These are phyloP conservation scores for Polypedilum vanderplanki DNA, from an alignment of 1,140 invertebrate species.

Conservation along the genomic window DNA sequence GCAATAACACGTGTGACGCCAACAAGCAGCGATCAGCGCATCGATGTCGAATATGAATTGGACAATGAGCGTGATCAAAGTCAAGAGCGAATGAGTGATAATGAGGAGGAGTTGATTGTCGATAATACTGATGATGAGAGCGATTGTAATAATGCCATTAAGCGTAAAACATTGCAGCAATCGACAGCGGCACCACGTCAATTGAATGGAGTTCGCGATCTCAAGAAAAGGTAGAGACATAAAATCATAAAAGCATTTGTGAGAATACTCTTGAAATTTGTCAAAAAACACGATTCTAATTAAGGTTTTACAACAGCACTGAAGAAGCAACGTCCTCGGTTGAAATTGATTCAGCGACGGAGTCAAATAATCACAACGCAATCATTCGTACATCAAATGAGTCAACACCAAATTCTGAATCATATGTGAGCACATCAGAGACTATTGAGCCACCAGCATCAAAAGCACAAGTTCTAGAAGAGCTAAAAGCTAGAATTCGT, in stretches of 20 bases:
- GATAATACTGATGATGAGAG: constrained; percentile 29
- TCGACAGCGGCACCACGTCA: neutral
- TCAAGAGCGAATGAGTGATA: constrained; percentile 28
- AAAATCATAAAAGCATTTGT: neutral
- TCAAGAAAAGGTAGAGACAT: constrained; percentile 30
- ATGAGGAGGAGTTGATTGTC: constrained; percentile 31
- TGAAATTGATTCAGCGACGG: constrained; percentile 29
- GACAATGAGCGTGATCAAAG: constrained; percentile 24
- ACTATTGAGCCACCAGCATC: constrained; percentile 29
- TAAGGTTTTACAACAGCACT: constrained; percentile 31
- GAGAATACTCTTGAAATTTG: neutral
- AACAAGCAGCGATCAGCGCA: constrained; percentile 30
- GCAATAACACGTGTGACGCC: constrained; percentile 30
- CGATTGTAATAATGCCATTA: neutral
- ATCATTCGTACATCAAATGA: constrained; percentile 2
- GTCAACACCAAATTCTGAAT: constrained; percentile 29
- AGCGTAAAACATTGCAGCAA: neutral
- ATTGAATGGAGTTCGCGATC: neutral
- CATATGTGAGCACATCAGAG: constrained; percentile 31
- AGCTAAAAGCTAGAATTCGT: constrained; percentile 28
- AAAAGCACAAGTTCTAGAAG: constrained; percentile 30
- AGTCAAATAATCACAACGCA: constrained; percentile 21
- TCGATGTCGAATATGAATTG: constrained; percentile 24
- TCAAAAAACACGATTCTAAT: neutral
- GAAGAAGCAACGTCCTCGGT: constrained; percentile 36